Evolutionary conservation across 2,113 vertebrate genomes (phyloP).

Genomic region (Hystrix brachyura): DNA sequence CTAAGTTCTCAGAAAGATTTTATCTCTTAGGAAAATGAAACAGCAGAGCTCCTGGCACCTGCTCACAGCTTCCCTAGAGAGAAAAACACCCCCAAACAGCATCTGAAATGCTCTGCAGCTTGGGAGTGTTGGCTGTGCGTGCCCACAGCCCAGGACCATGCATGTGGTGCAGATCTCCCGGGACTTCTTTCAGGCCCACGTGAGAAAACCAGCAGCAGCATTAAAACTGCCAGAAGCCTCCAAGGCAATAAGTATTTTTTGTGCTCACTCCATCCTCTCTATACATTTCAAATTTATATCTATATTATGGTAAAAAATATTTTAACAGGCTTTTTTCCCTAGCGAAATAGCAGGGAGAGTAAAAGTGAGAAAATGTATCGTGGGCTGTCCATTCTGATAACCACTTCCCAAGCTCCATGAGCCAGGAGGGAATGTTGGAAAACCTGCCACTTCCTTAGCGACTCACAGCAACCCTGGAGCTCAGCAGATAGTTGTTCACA

Average conservation of each 20-base stretch:
- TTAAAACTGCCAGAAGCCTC: background rate
- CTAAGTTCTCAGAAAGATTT: background rate
- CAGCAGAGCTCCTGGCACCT: background rate
- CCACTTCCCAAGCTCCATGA: background rate
- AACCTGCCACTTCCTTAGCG: background rate
- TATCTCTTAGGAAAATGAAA: background rate
- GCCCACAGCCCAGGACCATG: background rate
- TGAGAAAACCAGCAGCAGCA: background rate
- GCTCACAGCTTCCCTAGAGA: constrained; percentile 25
- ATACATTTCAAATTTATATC: constrained; percentile 44
- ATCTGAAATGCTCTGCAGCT: background rate
- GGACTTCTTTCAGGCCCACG: background rate
- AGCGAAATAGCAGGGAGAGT: background rate
- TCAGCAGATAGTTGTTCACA: background rate
- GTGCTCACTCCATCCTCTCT: background rate
- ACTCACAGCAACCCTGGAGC: background rate
- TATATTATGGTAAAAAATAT: constrained; percentile 32
- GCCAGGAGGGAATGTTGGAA: background rate
- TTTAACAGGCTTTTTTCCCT: background rate
- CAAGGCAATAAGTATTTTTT: background rate
- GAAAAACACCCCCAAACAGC: background rate
- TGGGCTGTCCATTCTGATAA: background rate
- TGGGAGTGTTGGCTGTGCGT: background rate
- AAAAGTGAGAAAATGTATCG: background rate
- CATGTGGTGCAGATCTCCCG: background rate